Evolutionary conservation across 2,113 vertebrate genomes (phyloP), one percentile per base, ranked within the genome.

Genomic region (Hippocampus comes): DNA sequence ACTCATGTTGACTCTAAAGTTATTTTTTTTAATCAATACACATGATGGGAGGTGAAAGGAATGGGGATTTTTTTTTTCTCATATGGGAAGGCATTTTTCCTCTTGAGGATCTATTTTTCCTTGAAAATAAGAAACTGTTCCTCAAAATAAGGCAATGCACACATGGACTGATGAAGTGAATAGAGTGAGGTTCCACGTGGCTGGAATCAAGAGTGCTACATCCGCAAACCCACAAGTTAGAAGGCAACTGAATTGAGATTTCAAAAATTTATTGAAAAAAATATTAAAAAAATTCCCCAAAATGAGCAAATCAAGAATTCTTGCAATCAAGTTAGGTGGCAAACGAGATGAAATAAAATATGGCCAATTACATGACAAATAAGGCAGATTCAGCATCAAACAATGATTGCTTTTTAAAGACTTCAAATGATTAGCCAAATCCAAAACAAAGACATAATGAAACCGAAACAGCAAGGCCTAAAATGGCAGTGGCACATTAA

Each of bases 401-500:
- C 20, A 64, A 72, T 72, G 57, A 59, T 49, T 0, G 3, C 5
- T 59, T 63, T 85, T 84, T 34, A 78, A 79, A 76, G 43, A 23
- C 21, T 79, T 43, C 63, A 83, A 86, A 63, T 12, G 63, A 1
- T 59, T 72, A 76, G 65, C 59, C 57, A 83, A 78, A 84, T 77
- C 75, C 57, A 79, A 63, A 85, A 79, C 55, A 73, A 78, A 77
- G 42, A 72, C 30, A 72, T 11, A 53, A 25, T 11, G 70, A 75
- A 74, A 71, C 21, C 67, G 76, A 76, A 82, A 79, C 49, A 63
- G 20, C 75, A 7, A 73, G 72, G 73, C 80, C 80, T 80, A 51
- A 73, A 82, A 75, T 73, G 87, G 85, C 89, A 90, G 90, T 83
- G 64, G 70, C 59, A 57, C 60, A 84, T 72, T 84, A 76, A 80